Evolutionary conservation across 1,140 invertebrate species (phyloP).

Genomic region (Chionoecetes opilio): DNA sequence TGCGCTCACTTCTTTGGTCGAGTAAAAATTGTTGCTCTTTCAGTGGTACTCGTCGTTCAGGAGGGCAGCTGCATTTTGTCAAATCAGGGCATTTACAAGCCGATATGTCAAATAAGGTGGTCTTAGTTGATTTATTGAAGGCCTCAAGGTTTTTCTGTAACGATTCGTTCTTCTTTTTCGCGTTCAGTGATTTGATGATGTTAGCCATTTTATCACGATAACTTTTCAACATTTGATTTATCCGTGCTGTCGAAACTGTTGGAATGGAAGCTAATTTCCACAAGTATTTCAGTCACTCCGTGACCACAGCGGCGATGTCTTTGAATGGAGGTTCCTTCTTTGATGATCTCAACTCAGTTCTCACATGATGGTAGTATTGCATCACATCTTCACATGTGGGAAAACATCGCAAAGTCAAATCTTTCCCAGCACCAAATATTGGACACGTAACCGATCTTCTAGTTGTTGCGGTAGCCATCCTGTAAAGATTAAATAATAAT

Average conservation of each 20-base stretch:
- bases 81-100: constrained; percentile 46
- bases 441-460: constrained; percentile 4
- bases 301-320: constrained; percentile 35
- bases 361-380: constrained; percentile 38
- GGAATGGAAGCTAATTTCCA: neutral
- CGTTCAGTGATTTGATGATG: neutral
- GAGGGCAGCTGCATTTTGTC: constrained; percentile 30
- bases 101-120: constrained; percentile 43
- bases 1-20: neutral
- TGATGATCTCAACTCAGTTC: constrained; percentile 34
- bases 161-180: neutral
- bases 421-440: constrained; percentile 45
- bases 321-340: constrained; percentile 38
- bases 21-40: neutral
- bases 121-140: neutral
- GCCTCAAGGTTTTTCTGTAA: neutral
- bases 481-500: neutral
- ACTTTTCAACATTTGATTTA: constrained; percentile 38
- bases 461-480: neutral
- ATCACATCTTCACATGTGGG: constrained; percentile 1
- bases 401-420: constrained; percentile 39
- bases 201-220: constrained; percentile 38
- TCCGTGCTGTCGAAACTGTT: neutral
- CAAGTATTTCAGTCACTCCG: neutral
- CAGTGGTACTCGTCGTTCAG: constrained; percentile 29